phyloP scores from a whole-genome alignment of 2,797 vertebrate genomes.

The Oreochromis grahami region DNA sequence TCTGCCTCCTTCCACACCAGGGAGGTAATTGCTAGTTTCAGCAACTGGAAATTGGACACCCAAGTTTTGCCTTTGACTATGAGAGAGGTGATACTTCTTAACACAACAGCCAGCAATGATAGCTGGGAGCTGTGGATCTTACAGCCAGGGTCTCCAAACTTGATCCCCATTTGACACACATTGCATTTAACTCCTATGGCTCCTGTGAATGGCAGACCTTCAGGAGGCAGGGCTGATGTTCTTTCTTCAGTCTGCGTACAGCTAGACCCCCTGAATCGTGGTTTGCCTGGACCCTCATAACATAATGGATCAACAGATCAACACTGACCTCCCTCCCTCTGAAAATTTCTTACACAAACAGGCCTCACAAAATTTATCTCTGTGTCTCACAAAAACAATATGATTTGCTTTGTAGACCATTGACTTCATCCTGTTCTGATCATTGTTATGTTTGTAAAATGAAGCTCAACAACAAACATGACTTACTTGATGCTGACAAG shows the following conservation, averaged over 20 bases:
- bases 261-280: too few relatives aligned
- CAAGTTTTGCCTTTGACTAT: fast-evolving
- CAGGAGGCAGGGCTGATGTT: too few relatives aligned
- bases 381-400: fast-evolving
- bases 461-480: too few relatives aligned
- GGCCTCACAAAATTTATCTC: background rate
- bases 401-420: background rate
- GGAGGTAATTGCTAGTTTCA: too few relatives aligned
- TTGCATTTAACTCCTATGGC: fast-evolving
- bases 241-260: too few relatives aligned
- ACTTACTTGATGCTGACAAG: too few relatives aligned
- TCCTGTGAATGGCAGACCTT: fast-evolving
- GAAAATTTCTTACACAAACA: too few relatives aligned
- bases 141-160: fast-evolving
- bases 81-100: background rate
- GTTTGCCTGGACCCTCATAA: too few relatives aligned
- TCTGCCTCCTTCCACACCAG: too few relatives aligned
- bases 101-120: background rate
- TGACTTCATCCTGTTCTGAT: background rate
- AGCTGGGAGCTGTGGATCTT: fast-evolving
- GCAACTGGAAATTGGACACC: fast-evolving
- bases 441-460: too few relatives aligned
- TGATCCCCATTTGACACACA: fast-evolving
- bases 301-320: too few relatives aligned
- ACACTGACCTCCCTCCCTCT: too few relatives aligned